A percentile compares a stretch with the other conserved stretches of the same genome.
Conservation (phyloP, 2,797 vertebrate species). For the Danio albolineatus region DNA sequence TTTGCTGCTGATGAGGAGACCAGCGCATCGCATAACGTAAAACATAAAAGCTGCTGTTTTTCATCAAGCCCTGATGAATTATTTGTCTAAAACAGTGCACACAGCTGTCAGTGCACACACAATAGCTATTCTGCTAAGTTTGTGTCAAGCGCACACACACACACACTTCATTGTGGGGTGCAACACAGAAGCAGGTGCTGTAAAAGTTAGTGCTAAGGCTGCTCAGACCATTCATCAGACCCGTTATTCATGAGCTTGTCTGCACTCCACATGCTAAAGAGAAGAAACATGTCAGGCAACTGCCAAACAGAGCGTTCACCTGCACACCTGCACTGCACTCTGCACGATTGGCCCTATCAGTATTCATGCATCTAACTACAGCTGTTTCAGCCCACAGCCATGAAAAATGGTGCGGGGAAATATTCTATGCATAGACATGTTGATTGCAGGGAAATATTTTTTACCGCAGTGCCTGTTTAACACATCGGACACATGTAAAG, state of each 20-base stretch:
- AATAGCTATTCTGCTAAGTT: constrained; percentile 36
- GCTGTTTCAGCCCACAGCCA: constrained; percentile 46
- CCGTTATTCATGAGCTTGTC: constrained; percentile 52
- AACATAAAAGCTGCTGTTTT: constrained; percentile 11
- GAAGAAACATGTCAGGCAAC: constrained; percentile 46
- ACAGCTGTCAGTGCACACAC: constrained; percentile 27
- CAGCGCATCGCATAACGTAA: not conserved
- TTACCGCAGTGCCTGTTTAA: constrained; percentile 31
- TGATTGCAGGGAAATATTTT: constrained; percentile 29
- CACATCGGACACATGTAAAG: not conserved
- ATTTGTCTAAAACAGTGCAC: constrained; percentile 26
- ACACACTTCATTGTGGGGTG: constrained; percentile 19
- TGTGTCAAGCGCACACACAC: constrained; percentile 33
- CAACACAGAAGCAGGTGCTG: constrained; percentile 45
- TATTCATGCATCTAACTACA: constrained; percentile 48
- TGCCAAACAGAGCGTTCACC: constrained; percentile 42
- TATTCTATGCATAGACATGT: constrained; percentile 29
- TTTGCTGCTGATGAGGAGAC: not conserved
- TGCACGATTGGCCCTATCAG: constrained; percentile 29
- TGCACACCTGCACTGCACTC: constrained; percentile 40
- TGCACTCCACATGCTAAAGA: constrained; percentile 47
- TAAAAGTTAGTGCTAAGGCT: constrained; percentile 37
- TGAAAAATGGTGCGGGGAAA: constrained; percentile 12
- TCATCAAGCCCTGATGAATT: constrained; percentile 30
- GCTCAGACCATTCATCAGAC: constrained; percentile 50